phyloP scores from a whole-genome alignment of 2,888 invertebrate genomes.

The Ormyrus thymus region DNA sequence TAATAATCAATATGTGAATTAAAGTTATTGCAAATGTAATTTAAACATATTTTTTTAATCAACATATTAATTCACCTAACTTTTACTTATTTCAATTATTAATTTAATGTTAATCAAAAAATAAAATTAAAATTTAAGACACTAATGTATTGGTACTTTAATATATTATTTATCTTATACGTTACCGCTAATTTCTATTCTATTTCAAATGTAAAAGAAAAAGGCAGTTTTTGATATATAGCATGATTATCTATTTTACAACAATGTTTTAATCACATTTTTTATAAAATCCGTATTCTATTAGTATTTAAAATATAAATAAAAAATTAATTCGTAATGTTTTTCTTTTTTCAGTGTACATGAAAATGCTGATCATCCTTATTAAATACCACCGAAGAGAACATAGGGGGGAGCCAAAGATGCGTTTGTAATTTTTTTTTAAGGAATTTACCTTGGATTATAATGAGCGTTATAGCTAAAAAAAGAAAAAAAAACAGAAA shows the following conservation, averaged over 20 bases:
- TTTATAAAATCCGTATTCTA: not conserved
- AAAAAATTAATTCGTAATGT: constrained; percentile 3
- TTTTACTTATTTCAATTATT: no score
- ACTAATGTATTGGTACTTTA: no score
- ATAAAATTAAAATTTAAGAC: no score
- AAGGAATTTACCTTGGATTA: constrained; percentile 64
- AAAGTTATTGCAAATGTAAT: not conserved
- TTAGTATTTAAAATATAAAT: not conserved
- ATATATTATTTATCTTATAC: no score
- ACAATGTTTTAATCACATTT: not conserved
- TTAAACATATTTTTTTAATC: not conserved
- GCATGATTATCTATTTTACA: no score
- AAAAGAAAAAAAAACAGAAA: constrained; percentile 48
- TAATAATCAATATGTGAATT: constrained; percentile 5
- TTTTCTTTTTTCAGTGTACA: constrained; percentile 69
- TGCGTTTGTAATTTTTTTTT: constrained; percentile 71
- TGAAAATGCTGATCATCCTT: constrained; percentile 72
- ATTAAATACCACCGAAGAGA: constrained; percentile 58
- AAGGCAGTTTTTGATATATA: constrained; percentile 25
- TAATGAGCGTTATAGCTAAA: constrained; percentile 49
- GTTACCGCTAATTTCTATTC: not conserved
- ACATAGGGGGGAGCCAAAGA: constrained; percentile 72
- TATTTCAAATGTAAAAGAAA: constrained; percentile 22
- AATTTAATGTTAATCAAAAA: no score
- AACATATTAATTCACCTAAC: no score